phyloP scores from a whole-genome alignment of 2,113 vertebrate species.

The Motacilla alba region DNA sequence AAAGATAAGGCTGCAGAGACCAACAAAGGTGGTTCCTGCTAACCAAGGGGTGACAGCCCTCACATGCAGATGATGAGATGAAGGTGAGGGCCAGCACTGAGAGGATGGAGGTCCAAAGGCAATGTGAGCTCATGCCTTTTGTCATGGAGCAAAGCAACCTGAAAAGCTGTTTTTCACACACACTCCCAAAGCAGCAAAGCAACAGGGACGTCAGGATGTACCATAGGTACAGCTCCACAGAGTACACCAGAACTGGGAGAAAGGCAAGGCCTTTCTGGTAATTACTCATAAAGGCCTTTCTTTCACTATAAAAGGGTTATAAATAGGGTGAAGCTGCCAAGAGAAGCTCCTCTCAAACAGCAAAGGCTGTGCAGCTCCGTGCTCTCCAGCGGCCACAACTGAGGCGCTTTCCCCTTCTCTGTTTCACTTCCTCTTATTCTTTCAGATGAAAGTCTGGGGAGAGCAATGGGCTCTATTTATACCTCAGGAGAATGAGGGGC shows the following conservation, averaged over 20 bases:
- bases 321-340: background rate
- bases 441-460: background rate
- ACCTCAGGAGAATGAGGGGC: background rate
- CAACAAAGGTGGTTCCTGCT: background rate
- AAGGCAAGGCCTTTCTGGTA: background rate
- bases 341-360: background rate
- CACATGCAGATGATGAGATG: background rate
- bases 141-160: background rate
- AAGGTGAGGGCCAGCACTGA: background rate
- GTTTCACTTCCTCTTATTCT: background rate
- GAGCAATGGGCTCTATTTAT: background rate
- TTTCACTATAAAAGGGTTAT: background rate
- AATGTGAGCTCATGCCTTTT: background rate
- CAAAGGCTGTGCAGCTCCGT: background rate
- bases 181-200: background rate
- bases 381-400: rapidly evolving
- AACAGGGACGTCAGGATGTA: background rate
- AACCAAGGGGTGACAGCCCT: background rate
- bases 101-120: background rate
- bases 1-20: conserved; percentile 31
- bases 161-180: background rate
- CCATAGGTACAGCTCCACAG: background rate
- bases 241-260: background rate
- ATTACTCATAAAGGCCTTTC: background rate
- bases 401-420: background rate